Percentiles rank a stretch among this genome's conserved stretches.
Conservation (phyloP, 2,797 vertebrate species). For the Urocyon cinereoargenteus region DNA sequence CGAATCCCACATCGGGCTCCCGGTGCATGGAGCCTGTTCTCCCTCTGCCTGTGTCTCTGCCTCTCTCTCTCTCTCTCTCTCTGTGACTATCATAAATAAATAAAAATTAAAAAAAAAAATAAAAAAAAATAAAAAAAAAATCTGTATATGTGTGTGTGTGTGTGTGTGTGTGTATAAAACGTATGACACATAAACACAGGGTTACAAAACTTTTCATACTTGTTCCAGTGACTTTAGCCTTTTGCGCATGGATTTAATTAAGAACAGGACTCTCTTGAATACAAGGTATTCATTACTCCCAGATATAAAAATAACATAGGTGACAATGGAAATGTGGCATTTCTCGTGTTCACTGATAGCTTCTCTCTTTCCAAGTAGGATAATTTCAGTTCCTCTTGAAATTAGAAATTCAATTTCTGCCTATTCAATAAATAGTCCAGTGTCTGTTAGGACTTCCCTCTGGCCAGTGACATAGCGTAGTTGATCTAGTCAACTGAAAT, state of each 20-base stretch:
- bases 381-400: conserved; percentile 16
- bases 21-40: too few relatives aligned
- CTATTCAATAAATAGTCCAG: not conserved
- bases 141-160: too few relatives aligned
- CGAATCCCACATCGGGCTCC: too few relatives aligned
- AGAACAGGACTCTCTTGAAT: not conserved
- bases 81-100: too few relatives aligned
- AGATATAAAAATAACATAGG: not conserved
- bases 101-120: too few relatives aligned
- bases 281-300: not conserved
- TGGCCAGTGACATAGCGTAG: not conserved
- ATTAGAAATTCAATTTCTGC: conserved; percentile 12
- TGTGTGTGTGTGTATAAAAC: too few relatives aligned
- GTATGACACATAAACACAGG: not conserved
- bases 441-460: not conserved
- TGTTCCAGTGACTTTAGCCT: conserved; percentile 40
- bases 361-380: conserved; percentile 7
- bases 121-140: too few relatives aligned
- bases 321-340: not conserved
- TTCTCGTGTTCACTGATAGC: conserved; percentile 22
- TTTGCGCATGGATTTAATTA: not conserved
- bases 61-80: too few relatives aligned
- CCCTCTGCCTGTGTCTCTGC: too few relatives aligned
- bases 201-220: conserved; percentile 19
- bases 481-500: not conserved